phyloP scores from a whole-genome alignment of 2,888 invertebrate genomes.

The Mesochorus sp. region DNA sequence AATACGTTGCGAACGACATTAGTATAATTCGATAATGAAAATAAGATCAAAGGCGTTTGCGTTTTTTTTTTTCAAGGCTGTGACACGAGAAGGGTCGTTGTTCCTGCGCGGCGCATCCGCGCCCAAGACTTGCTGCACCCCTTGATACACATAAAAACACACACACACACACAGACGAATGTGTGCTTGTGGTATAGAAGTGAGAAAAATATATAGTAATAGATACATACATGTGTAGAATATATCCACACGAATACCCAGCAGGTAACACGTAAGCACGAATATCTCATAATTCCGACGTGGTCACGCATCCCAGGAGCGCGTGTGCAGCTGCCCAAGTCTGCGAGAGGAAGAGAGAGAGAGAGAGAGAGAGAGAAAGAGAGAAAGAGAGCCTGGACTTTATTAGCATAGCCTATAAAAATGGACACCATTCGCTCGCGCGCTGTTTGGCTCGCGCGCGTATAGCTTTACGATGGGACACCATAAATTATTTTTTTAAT shows the following conservation, averaged over 20 bases:
- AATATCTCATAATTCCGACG: slow-evolving; percentile 78
- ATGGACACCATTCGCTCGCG: slow-evolving; percentile 71
- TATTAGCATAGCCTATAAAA: slow-evolving; percentile 81
- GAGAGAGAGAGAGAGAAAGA: slow-evolving; percentile 8
- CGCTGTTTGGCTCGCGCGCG: slow-evolving; percentile 58
- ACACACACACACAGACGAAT: not conserved
- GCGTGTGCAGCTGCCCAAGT: slow-evolving; percentile 75
- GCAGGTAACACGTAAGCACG: slow-evolving; percentile 67
- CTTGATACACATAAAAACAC: slow-evolving; percentile 3
- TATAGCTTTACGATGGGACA: slow-evolving; percentile 73
- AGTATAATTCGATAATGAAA: not conserved
- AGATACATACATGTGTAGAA: slow-evolving; percentile 25
- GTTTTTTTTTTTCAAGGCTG: slow-evolving; percentile 62
- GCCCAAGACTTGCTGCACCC: slow-evolving; percentile 53
- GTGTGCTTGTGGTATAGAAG: not conserved
- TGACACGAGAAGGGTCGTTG: slow-evolving; percentile 47
- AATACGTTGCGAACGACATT: too few relatives aligned
- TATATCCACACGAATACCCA: slow-evolving; percentile 41
- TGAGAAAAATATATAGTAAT: slow-evolving; percentile 43
- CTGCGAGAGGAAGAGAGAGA: slow-evolving; percentile 38
- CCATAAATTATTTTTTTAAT: slow-evolving; percentile 78
- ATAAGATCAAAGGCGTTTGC: slow-evolving; percentile 14
- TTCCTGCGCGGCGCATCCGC: slow-evolving; percentile 32
- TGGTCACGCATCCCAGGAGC: slow-evolving; percentile 77
- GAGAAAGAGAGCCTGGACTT: slow-evolving; percentile 67